These are phyloP conservation scores for Arothron firmamentum DNA, from an alignment of 2,113 vertebrate species.

Conservation along the genomic window DNA sequence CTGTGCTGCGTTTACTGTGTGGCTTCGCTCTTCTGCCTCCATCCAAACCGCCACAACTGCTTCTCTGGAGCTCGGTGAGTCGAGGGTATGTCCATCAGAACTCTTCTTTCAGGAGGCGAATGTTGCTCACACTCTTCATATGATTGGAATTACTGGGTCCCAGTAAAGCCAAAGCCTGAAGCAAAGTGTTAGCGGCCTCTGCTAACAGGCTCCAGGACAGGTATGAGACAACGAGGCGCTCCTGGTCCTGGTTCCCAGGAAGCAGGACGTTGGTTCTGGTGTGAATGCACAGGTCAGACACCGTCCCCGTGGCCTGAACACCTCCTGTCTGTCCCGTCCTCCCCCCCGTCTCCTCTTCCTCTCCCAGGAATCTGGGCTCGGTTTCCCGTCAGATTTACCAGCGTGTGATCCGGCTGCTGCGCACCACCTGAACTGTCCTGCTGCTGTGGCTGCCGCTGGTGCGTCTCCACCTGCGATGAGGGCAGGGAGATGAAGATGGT, in stretches of 20 bases:
- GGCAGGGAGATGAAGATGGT: not conserved
- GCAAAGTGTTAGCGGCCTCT: no score
- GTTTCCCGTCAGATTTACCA: slow-evolving; percentile 71
- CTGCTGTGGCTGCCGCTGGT: not conserved
- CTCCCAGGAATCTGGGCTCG: slow-evolving; percentile 60
- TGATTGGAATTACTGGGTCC: no score
- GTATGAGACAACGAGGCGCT: no score
- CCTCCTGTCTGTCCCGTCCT: not conserved
- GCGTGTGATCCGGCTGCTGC: slow-evolving; percentile 57
- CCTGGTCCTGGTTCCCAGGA: no score
- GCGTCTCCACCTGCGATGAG: not conserved
- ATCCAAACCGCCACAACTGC: slow-evolving; percentile 65
- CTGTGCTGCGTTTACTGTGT: slow-evolving; percentile 73
- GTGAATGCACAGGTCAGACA: no score
- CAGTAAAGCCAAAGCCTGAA: no score
- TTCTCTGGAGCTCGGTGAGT: slow-evolving; percentile 65
- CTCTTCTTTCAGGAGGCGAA: no score
- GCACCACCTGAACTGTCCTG: slow-evolving; percentile 23
- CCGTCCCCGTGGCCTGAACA: not conserved
- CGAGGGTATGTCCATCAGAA: not conserved
- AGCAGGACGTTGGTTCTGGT: no score
- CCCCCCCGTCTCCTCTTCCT: not conserved
- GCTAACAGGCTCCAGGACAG: no score
- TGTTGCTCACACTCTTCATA: no score
- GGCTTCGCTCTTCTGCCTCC: slow-evolving; percentile 73